Percentiles rank a stretch among this genome's conserved stretches.
Evolutionary conservation across 2,113 vertebrate genomes (phyloP).

Genomic region (Pteruthius melanotis): DNA sequence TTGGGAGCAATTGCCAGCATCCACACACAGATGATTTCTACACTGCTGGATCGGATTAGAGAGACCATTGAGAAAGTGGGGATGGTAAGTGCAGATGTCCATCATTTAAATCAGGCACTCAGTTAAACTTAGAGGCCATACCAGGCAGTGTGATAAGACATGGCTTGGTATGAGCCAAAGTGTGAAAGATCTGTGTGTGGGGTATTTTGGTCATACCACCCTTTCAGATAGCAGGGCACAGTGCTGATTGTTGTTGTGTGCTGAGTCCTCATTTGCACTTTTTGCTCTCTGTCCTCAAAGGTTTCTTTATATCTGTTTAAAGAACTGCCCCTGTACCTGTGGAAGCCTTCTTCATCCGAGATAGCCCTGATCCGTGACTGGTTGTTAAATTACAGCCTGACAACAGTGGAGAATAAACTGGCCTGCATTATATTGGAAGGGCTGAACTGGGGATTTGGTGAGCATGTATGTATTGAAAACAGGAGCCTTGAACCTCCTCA

Average conservation of each 20-base stretch:
- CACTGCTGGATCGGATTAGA: constrained; percentile 84
- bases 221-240: background rate
- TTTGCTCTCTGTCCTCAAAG: constrained; percentile 65
- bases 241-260: background rate
- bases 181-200: background rate
- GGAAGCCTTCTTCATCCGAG: constrained; percentile 82
- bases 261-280: background rate
- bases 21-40: constrained; percentile 85
- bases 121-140: background rate
- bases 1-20: constrained; percentile 84
- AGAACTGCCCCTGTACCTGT: constrained; percentile 89
- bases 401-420: constrained; percentile 89
- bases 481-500: background rate
- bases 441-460: constrained; percentile 87
- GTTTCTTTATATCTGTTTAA: constrained; percentile 95
- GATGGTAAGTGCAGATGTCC: constrained; percentile 79
- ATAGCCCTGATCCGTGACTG: constrained; percentile 86
- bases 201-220: background rate
- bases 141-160: background rate
- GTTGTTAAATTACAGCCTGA: constrained; percentile 85
- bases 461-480: constrained; percentile 72
- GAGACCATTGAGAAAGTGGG: constrained; percentile 92
- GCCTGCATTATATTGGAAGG: constrained; percentile 95
- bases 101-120: background rate
- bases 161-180: background rate